Conservation (phyloP, 2,113 vertebrate species). For the Nicator chloris region DNA sequence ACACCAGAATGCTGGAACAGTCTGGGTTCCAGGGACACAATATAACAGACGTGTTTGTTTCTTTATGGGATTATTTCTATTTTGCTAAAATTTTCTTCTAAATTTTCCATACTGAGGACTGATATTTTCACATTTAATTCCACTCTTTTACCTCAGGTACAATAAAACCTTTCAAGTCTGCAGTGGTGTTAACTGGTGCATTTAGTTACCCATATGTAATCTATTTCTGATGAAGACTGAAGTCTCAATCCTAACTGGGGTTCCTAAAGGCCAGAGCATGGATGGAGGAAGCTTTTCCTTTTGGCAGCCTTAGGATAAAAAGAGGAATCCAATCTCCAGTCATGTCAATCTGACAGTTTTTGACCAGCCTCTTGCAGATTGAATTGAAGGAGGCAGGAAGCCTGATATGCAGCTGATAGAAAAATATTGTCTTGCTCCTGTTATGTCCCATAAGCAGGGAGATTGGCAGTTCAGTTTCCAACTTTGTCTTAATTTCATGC, state of each 20-base stretch:
- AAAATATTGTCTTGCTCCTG: neutral
- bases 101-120: neutral
- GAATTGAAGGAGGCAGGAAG: neutral
- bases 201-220: neutral
- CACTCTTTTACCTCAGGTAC: neutral
- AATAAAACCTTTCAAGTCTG: neutral
- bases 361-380: neutral
- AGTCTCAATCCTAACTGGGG: neutral
- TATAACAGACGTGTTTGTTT: neutral
- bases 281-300: neutral
- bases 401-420: neutral
- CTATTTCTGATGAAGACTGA: slow-evolving; percentile 1
- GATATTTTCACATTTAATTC: neutral
- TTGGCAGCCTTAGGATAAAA: neutral
- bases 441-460: neutral
- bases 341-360: slow-evolving; percentile 12
- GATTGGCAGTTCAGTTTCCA: neutral
- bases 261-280: neutral
- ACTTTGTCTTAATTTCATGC: neutral
- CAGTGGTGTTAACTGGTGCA: neutral
- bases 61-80: neutral
- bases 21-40: neutral
- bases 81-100: neutral
- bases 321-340: neutral
- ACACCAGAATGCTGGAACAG: neutral